Evolutionary conservation across 1,140 invertebrate genomes (phyloP).

Genomic region (Lethocerus indicus): DNA sequence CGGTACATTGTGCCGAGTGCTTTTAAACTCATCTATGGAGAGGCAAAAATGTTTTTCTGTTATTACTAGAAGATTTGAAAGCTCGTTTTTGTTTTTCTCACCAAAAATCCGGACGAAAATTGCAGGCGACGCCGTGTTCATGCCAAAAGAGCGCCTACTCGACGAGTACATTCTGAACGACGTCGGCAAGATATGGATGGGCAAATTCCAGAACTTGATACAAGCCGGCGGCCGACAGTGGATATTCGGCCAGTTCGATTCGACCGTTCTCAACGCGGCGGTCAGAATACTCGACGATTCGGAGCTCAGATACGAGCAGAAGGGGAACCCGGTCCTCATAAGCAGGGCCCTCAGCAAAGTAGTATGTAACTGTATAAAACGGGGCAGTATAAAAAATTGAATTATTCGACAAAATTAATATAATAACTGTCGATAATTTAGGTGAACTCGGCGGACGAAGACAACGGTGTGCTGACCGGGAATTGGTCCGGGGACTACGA

Average conservation of each 20-base stretch:
- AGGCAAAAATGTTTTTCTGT: no score
- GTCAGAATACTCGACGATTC: constrained; percentile 42
- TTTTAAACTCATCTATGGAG: no score
- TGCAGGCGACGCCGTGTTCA: constrained; percentile 42
- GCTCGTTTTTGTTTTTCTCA: background rate
- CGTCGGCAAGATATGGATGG: constrained; percentile 54
- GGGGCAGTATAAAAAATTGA: background rate
- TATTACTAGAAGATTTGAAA: background rate
- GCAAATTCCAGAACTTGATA: constrained; percentile 39
- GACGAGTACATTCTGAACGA: constrained; percentile 59
- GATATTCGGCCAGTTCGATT: constrained; percentile 58
- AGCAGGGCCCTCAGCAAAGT: constrained; percentile 49
- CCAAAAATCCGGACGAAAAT: no score
- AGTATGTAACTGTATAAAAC: constrained; percentile 31
- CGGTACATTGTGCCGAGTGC: no score
- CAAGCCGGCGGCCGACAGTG: constrained; percentile 49
- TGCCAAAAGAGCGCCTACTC: constrained; percentile 39
- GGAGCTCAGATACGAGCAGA: constrained; percentile 38
- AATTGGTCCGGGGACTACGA: constrained; percentile 53
- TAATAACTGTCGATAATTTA: constrained; percentile 18
- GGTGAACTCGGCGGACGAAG: constrained; percentile 51
- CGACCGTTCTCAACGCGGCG: constrained; percentile 40
- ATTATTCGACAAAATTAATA: constrained; percentile 1
- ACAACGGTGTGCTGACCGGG: constrained; percentile 44
- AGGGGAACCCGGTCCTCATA: constrained; percentile 54